Evolutionary conservation across 2,888 invertebrate genomes (phyloP).

Genomic region (Isoperla grammatica): DNA sequence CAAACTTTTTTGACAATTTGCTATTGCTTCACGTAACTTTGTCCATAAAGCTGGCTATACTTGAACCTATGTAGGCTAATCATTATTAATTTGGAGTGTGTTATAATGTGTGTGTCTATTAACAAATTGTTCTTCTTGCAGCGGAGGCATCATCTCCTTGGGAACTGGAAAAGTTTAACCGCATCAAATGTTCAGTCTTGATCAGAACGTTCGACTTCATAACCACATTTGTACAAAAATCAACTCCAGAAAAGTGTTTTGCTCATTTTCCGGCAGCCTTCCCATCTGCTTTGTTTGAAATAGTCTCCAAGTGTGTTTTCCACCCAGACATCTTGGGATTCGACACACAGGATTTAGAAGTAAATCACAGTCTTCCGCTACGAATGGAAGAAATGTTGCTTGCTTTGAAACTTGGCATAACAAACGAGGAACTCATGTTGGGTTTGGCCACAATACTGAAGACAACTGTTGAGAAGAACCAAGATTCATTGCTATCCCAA

Average conservation of each 20-base stretch:
- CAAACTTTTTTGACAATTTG: too few relatives aligned
- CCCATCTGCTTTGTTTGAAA: not conserved
- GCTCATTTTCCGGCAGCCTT: not conserved
- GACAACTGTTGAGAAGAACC: not conserved
- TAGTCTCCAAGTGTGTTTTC: conserved; percentile 17
- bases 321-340: conserved; percentile 20
- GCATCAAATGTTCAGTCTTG: not conserved
- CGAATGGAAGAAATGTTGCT: conserved; percentile 7
- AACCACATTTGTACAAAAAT: not conserved
- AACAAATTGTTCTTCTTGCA: not conserved
- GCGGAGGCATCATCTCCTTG: conserved; percentile 1
- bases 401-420: not conserved
- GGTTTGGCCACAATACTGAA: not conserved
- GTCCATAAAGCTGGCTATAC: too few relatives aligned
- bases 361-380: not conserved
- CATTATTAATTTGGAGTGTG: not conserved
- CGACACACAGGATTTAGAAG: conserved; percentile 16
- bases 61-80: too few relatives aligned
- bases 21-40: too few relatives aligned
- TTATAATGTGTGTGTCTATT: too few relatives aligned
- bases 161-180: conserved; percentile 4
- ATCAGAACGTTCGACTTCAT: conserved; percentile 7
- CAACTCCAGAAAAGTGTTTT: not conserved
- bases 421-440: not conserved
- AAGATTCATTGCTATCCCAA: not conserved